phyloP scores from a whole-genome alignment of 2,113 vertebrate species.

The Bufo bufo region DNA sequence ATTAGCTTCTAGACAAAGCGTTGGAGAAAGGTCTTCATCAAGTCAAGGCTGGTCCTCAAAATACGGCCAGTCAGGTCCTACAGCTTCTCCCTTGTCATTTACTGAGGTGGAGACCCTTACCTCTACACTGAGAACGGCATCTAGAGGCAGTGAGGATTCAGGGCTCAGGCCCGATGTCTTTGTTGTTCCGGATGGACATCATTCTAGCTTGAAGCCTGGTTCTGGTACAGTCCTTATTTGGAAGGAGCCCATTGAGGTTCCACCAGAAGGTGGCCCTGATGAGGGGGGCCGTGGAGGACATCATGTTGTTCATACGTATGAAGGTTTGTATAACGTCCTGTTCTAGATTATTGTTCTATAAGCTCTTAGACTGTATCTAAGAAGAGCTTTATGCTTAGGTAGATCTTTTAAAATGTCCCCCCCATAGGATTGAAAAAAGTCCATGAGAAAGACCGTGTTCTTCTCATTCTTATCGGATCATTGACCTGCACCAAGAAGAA shows the following conservation, averaged over 20 bases:
- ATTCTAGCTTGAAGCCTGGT: slow-evolving; percentile 53
- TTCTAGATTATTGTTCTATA: not conserved
- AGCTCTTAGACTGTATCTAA: not conserved
- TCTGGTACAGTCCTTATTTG: slow-evolving; percentile 39
- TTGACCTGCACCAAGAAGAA: too few relatives aligned
- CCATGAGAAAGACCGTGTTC: too few relatives aligned
- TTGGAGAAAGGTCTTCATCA: slow-evolving; percentile 5
- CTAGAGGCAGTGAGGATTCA: not conserved
- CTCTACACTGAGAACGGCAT: slow-evolving; percentile 18
- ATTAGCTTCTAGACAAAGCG: not conserved
- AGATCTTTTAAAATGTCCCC: not conserved
- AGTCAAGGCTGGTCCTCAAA: not conserved
- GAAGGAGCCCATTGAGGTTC: slow-evolving; percentile 53
- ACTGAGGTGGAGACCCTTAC: not conserved
- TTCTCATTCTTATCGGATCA: too few relatives aligned
- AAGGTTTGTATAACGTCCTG: slow-evolving; percentile 46
- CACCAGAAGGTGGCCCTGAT: slow-evolving; percentile 31
- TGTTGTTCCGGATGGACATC: slow-evolving; percentile 40
- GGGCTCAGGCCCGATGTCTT: slow-evolving; percentile 31
- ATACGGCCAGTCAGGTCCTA: not conserved
- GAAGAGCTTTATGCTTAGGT: not conserved
- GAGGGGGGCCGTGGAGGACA: slow-evolving; percentile 22
- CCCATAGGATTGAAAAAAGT: not conserved
- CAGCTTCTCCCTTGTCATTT: not conserved
- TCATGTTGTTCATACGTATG: not conserved